Evolutionary conservation across 2,888 invertebrate species (phyloP).

Genomic region (Drosophila kuntzei): DNA sequence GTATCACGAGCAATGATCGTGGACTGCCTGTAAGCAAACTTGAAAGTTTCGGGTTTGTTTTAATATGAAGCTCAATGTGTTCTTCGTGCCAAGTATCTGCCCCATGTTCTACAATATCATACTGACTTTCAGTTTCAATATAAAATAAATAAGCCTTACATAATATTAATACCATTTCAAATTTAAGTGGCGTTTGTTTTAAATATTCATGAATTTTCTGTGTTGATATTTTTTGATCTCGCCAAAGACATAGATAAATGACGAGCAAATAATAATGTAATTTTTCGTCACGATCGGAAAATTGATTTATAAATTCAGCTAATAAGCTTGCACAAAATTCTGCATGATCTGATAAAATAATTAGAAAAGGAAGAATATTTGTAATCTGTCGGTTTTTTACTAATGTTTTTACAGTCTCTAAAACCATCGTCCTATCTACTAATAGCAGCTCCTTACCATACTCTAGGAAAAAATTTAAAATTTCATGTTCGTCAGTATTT

Average conservation of each 20-base stretch:
- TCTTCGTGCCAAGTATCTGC: not conserved
- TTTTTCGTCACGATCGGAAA: constrained; percentile 29
- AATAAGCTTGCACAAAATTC: constrained; percentile 47
- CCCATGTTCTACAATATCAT: not conserved
- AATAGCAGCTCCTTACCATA: constrained; percentile 26
- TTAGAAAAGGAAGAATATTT: constrained; percentile 50
- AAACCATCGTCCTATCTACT: constrained; percentile 13
- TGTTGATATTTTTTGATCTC: constrained; percentile 24
- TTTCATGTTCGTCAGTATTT: constrained; percentile 35
- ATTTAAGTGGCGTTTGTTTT: constrained; percentile 26
- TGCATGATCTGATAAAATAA: constrained; percentile 36
- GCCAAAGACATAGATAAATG: constrained; percentile 58
- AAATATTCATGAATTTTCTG: constrained; percentile 40
- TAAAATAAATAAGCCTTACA: constrained; percentile 51
- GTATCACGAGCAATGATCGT: constrained; percentile 46
- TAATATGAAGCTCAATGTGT: constrained; percentile 17
- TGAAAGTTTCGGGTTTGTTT: constrained; percentile 24
- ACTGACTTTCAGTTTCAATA: constrained; percentile 2
- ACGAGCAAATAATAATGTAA: constrained; percentile 49
- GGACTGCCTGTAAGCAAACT: constrained; percentile 15
- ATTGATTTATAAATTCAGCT: constrained; percentile 20
- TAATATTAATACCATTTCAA: constrained; percentile 48
- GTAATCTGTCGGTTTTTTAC: constrained; percentile 27
- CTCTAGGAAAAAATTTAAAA: constrained; percentile 45
- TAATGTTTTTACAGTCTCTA: constrained; percentile 30